Base-by-base conservation (phyloP, 2,113 vertebrate species). In the Diglossa brunneiventris region DNA sequence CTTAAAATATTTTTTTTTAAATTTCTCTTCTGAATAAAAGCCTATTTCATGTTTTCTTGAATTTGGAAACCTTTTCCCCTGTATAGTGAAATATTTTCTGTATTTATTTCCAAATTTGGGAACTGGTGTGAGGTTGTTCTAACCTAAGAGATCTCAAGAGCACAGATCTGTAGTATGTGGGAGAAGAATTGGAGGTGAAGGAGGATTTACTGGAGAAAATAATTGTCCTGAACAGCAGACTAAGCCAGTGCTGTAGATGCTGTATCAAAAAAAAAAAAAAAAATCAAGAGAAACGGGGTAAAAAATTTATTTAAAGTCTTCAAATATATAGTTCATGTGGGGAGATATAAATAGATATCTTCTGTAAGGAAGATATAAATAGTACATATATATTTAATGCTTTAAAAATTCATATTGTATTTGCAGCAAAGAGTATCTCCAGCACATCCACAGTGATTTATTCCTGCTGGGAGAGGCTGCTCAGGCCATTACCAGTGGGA, bases 281-380 rank as follows among this genome's bases (percentile, higher is more conserved):
- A 89, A 78, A 56, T 28, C 11, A 77, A 91, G 73, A 75, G 72
- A 79, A 81, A 92, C 83, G 18, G 20, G 41, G 41, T 41, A 41
- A 41, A 41, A 41, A 41, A 41, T 41, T 41, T 15, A 41, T 41
- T 41, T 52, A 20, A 90, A 73, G 64, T 78, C 87, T 92, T 96
- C 49, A 92, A 95, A 92, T 78, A 27, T 79, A 94, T 96, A 88
- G 27, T 93, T 79, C 78, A 79, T 61, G 35, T 27, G 58, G 35
- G 35, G 27, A 61, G 58, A 26, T 61, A 61, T 18, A 37, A 61
- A 37, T 27, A 37, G 35, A 37, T 61, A 37, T 37, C 24, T 61
- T 96, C 94, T 93, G 62, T 91, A 80, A 97, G 86, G 83, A 92
- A 64, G n/a, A 42, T 69, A 90, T 79, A 94, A 95, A 96, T 61